Evolutionary conservation across 2,888 invertebrate species (phyloP).

Genomic region (Stramonita haemastoma): DNA sequence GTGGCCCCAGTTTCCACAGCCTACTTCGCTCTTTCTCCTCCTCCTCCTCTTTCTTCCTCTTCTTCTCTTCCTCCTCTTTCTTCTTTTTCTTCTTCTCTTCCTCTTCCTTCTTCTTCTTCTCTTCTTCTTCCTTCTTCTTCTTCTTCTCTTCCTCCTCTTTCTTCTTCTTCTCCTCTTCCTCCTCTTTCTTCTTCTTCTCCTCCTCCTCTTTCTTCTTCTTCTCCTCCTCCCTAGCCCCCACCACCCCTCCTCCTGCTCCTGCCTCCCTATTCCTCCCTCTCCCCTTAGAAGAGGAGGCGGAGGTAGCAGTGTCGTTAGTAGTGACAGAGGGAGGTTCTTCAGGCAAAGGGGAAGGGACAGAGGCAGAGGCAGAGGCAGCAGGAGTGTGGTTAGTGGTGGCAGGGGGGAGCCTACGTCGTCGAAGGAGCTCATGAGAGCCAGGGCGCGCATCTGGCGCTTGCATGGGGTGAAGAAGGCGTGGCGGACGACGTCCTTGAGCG

Average conservation of each 20-base stretch:
- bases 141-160: background rate
- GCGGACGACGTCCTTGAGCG: slow-evolving; percentile 89
- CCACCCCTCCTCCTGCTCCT: background rate
- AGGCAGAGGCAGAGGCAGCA: slow-evolving; percentile 1
- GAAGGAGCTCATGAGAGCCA: slow-evolving; percentile 41
- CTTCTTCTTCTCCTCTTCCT: background rate
- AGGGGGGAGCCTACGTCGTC: slow-evolving; percentile 27
- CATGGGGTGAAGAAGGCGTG: slow-evolving; percentile 89
- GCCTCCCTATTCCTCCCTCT: background rate
- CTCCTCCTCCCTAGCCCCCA: background rate
- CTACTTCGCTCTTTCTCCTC: background rate
- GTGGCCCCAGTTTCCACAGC: background rate
- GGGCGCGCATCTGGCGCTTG: slow-evolving; percentile 43
- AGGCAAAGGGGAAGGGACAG: slow-evolving; percentile 22
- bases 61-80: background rate
- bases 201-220: background rate
- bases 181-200: slow-evolving; percentile 29
- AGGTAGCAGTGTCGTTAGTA: background rate
- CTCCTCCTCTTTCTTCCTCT: background rate
- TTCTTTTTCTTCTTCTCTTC: background rate
- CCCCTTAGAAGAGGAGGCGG: background rate
- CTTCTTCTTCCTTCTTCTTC: background rate
- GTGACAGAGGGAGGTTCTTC: slow-evolving; percentile 6
- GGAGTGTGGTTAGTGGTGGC: slow-evolving; percentile 22
- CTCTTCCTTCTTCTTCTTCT: background rate